Percentiles rank a stretch among this genome's conserved stretches.
Evolutionary conservation across 2,888 invertebrate genomes (phyloP).

Genomic region (Pandemis heparana): DNA sequence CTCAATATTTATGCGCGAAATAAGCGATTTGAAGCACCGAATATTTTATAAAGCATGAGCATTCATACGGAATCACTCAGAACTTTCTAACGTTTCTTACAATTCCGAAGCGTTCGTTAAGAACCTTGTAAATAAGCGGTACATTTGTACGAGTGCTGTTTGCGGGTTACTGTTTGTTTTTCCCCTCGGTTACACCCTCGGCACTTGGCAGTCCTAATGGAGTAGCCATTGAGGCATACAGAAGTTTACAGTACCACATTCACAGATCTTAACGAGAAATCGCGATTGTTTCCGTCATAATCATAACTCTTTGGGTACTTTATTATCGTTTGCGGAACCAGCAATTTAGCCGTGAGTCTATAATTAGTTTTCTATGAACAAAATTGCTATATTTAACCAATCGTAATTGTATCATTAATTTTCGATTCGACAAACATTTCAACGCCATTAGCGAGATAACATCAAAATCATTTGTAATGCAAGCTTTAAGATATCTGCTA

Average conservation of each 20-base stretch:
- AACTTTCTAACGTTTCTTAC: constrained; percentile 31
- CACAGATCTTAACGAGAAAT: neutral
- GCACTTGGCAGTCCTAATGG: constrained; percentile 23
- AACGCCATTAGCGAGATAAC: constrained; percentile 42
- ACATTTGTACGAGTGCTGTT: constrained; percentile 30
- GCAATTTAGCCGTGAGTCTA: neutral
- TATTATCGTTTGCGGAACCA: neutral
- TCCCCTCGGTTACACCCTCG: constrained; percentile 29
- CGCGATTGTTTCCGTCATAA: neutral
- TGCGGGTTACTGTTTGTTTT: constrained; percentile 32
- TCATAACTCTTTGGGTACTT: neutral
- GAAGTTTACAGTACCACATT: neutral
- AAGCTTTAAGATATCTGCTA: constrained; percentile 48
- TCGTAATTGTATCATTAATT: constrained; percentile 31
- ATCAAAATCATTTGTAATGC: constrained; percentile 43
- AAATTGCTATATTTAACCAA: constrained; percentile 17
- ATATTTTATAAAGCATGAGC: constrained; percentile 1
- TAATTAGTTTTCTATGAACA: constrained; percentile 4
- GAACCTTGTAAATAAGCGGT: constrained; percentile 35
- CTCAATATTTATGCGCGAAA: neutral
- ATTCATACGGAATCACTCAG: constrained; percentile 13
- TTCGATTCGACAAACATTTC: constrained; percentile 25
- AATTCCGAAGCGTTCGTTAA: constrained; percentile 29
- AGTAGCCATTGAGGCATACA: constrained; percentile 23
- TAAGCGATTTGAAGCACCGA: neutral